Percentiles rank a stretch among this genome's conserved stretches.
phyloP scores from a whole-genome alignment of 2,113 vertebrate species.

The Myotis davidii region DNA sequence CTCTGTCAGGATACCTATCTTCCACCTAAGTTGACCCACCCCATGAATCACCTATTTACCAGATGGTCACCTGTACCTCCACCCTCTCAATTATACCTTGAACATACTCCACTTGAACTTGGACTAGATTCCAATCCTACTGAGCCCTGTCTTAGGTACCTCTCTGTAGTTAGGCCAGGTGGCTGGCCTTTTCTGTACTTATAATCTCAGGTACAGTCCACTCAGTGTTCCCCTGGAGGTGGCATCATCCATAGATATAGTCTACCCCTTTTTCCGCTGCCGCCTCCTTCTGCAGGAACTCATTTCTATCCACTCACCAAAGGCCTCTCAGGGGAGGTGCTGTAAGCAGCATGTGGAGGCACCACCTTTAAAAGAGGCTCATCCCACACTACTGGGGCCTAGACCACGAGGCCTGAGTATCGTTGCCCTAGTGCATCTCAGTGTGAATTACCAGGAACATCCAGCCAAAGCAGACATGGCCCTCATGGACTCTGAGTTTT shows the following conservation, averaged over 20 bases:
- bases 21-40: neutral
- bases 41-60: neutral
- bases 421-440: neutral
- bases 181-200: neutral
- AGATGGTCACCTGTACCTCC: neutral
- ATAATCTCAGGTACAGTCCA: neutral
- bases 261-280: too few species aligned
- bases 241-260: accelerated
- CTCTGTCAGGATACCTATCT: neutral
- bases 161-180: neutral
- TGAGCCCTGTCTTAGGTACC: neutral
- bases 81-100: neutral
- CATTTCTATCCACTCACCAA: neutral
- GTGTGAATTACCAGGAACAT: neutral
- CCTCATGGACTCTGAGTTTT: neutral
- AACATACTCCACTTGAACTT: neutral
- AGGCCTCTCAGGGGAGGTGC: neutral
- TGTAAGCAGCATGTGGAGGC: accelerated
- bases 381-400: neutral
- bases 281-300: neutral
- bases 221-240: neutral
- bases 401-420: neutral
- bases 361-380: neutral
- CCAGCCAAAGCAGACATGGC: neutral
- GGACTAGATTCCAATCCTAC: neutral